Evolutionary conservation across 64 coral and sea anemone species (phyloP).

Genomic region (Pocillopora verrucosa): DNA sequence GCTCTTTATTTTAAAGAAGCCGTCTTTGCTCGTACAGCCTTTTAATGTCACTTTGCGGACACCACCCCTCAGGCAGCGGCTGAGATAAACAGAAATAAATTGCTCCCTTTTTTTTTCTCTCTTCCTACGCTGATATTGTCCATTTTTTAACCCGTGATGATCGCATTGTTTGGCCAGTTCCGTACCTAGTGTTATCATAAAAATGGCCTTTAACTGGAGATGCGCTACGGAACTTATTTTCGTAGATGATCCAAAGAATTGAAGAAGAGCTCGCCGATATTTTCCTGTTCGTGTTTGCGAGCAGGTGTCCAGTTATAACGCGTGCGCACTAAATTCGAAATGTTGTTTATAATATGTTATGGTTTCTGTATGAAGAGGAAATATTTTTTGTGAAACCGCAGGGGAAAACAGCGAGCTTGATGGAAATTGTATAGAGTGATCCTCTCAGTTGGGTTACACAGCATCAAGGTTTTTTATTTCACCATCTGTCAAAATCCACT

Average conservation of each 20-base stretch:
- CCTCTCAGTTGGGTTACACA: not conserved
- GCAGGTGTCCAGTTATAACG: slow-evolving; percentile 10
- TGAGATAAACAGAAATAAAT: slow-evolving; percentile 22
- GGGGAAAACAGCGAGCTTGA: not conserved
- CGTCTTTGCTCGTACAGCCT: not conserved
- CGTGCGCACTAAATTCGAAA: slow-evolving; percentile 1
- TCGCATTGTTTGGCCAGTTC: slow-evolving; percentile 8
- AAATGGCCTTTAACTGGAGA: slow-evolving; percentile 28
- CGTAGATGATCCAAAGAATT: slow-evolving; percentile 16
- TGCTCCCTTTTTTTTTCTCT: not conserved
- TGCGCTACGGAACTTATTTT: slow-evolving; percentile 12
- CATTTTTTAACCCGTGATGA: not conserved
- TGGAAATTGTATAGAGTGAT: not conserved
- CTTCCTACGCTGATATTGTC: not conserved
- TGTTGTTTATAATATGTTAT: slow-evolving; percentile 23
- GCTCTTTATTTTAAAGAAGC: not conserved
- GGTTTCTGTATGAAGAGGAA: not conserved
- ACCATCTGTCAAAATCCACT: not conserved
- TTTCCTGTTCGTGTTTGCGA: not conserved
- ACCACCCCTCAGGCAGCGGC: not conserved
- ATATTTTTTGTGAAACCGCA: slow-evolving; percentile 12
- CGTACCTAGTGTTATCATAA: slow-evolving; percentile 2
- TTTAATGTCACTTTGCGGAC: not conserved
- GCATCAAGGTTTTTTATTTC: not conserved
- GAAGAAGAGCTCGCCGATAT: not conserved